Percentiles rank a stretch among this genome's conserved stretches.
Conservation (phyloP, 2,797 vertebrate species). For the Darevskia mixta region DNA sequence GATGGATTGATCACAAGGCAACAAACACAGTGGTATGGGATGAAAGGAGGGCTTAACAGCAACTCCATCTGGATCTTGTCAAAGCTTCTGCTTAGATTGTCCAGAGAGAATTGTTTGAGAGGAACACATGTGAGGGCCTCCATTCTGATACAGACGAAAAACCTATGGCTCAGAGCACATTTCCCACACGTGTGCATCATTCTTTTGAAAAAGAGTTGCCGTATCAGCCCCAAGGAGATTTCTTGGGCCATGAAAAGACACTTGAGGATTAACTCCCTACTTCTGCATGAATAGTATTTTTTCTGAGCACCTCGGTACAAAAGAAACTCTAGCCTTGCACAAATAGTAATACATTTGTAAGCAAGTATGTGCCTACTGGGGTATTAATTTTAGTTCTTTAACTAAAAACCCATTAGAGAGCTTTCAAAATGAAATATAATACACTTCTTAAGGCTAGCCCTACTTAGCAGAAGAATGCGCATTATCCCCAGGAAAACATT, state of each 20-base stretch:
- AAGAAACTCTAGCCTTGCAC: constrained; percentile 5
- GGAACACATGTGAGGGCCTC: background rate
- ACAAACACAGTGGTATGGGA: background rate
- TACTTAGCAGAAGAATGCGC: background rate
- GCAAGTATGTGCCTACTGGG: background rate
- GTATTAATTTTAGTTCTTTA: constrained; percentile 27
- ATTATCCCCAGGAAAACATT: constrained; percentile 20
- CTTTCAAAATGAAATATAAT: constrained; percentile 36
- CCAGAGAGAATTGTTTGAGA: background rate
- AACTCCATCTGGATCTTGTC: background rate
- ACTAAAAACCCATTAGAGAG: constrained; percentile 28
- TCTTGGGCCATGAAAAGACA: background rate
- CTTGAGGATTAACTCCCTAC: background rate
- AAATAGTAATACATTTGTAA: background rate
- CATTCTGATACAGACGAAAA: background rate
- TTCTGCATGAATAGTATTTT: background rate
- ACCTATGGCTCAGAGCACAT: fast-evolving
- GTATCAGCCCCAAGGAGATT: fast-evolving
- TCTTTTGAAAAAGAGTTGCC: background rate
- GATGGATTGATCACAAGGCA: constrained; percentile 15
- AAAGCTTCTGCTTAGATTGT: constrained; percentile 14
- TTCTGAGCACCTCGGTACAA: background rate
- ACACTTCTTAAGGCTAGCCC: constrained; percentile 30
- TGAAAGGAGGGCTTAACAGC: constrained; percentile 9
- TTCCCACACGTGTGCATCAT: background rate